These are phyloP conservation scores for Mystacornis crossleyi DNA, from an alignment of 2,113 vertebrate genomes.

Conservation along the genomic window DNA sequence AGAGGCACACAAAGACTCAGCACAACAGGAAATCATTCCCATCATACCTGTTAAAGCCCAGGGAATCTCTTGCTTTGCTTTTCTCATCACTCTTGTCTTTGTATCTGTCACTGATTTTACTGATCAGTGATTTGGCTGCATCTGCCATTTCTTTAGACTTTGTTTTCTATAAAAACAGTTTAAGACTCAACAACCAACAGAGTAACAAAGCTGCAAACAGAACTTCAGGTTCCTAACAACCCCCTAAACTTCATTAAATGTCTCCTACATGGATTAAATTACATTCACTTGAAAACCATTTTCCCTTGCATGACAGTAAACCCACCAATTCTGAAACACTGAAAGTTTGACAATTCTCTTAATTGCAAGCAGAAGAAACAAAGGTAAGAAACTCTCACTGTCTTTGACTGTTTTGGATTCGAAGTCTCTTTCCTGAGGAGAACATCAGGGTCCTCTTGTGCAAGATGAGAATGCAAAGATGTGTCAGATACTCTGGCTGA, in stretches of 20 bases:
- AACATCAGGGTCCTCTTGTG: background rate
- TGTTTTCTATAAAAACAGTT: slow-evolving; percentile 68
- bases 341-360: background rate
- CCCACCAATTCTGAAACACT: background rate
- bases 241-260: background rate
- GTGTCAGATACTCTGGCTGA: slow-evolving; percentile 45
- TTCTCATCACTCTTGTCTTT: slow-evolving; percentile 9
- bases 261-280: background rate
- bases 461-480: slow-evolving; percentile 29
- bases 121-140: slow-evolving; percentile 71
- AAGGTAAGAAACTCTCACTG: slow-evolving; percentile 9
- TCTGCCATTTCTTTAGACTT: slow-evolving; percentile 65
- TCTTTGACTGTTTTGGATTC: slow-evolving; percentile 22
- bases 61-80: slow-evolving; percentile 42
- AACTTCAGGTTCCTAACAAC: background rate
- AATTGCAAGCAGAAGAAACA: background rate
- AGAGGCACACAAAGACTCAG: background rate
- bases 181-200: background rate
- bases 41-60: slow-evolving; percentile 55
- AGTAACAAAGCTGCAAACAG: background rate
- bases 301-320: background rate
- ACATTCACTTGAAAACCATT: background rate
- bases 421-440: slow-evolving; percentile 1
- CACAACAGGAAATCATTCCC: background rate
- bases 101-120: slow-evolving; percentile 74